Base-by-base conservation (phyloP, 2,888 invertebrate genomes). In the Liposcelis brunnea region DNA sequence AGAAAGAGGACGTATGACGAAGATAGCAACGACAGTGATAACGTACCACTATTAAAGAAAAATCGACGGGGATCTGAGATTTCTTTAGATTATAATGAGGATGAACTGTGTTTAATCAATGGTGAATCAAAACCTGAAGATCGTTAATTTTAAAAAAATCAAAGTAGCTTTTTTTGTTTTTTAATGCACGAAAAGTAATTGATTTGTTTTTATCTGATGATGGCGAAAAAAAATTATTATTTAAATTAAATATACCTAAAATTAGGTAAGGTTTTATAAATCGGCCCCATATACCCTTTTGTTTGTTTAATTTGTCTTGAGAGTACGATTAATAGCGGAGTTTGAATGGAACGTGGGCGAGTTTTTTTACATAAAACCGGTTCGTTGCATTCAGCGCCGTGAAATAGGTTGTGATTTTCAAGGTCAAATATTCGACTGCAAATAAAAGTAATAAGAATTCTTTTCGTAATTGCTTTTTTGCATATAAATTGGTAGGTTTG, bases 71-170 rank as follows among this genome's bases (percentile, higher is more conserved):
- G 75, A 52, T 79, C 78, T 46, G 77, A 79, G 48, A 69, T 80
- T 45, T 77, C 78, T 48, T 69, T 79, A 48, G 79, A 80, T 63
- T 80, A 78, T 63, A 77, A 78, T 59, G 80, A 80, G 53, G 80
- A 80, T 48, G 79, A 79, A 53, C 75, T 79, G 43, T 72, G 77
- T n/a, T 71, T 79, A 56, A 69, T 75, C 53, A 80, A 80, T 61
- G 79, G 79, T 49, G 78, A 77, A 50, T 57, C 71, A 15, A 61
- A 72, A 49, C 57, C 69, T 42, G 66, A 65, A 32, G 75, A 75
- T 55, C 73, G 72, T 21, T 40, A 16, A 35, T 16, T 31, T n/a
- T 38, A 3, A 38, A 31, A 42, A 11, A 21, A 15, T 26, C 42
- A 26, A 26, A 42, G 26, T 31, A 42, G 12, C 42, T 31, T 42